Percentiles rank a stretch among this genome's conserved stretches.
Conservation (phyloP, 2,888 invertebrate species). For the Plagiodera versicolora region DNA sequence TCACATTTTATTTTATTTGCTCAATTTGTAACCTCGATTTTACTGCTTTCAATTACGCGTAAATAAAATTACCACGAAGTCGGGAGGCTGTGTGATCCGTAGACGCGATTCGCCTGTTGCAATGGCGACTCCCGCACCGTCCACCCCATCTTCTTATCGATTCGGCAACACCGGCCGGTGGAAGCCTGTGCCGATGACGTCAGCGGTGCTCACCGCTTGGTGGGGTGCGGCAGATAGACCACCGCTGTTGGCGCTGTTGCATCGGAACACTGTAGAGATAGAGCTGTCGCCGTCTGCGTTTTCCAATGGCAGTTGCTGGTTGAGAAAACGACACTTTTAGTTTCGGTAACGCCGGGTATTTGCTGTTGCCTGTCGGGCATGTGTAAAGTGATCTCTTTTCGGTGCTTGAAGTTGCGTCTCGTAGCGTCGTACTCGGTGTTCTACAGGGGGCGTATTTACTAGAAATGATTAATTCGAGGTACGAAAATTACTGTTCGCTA, state of each 20-base stretch:
- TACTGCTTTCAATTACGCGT: no score
- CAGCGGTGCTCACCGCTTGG: conserved; percentile 53
- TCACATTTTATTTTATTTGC: no score
- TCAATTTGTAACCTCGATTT: no score
- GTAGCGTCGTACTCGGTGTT: neutral
- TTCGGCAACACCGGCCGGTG: conserved; percentile 13
- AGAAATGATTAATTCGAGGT: neutral
- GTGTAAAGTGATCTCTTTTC: neutral
- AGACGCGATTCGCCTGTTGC: no score
- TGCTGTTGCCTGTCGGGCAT: neutral
- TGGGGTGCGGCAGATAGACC: conserved; percentile 45
- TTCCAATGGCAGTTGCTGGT: conserved; percentile 10
- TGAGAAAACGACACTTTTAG: neutral
- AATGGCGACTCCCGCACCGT: neutral
- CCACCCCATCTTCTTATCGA: neutral
- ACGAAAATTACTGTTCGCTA: no score
- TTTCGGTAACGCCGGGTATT: neutral
- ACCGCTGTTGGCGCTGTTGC: conserved; percentile 30
- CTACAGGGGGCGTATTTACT: neutral
- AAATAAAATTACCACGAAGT: neutral
- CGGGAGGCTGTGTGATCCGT: neutral
- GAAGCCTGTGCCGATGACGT: conserved; percentile 48
- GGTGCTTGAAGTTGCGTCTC: neutral
- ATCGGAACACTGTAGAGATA: conserved; percentile 20
- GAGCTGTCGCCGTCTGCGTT: conserved; percentile 30